These are phyloP conservation scores for Bryconaethiops microstoma DNA, from an alignment of 2,797 vertebrate genomes.

Conservation along the genomic window DNA sequence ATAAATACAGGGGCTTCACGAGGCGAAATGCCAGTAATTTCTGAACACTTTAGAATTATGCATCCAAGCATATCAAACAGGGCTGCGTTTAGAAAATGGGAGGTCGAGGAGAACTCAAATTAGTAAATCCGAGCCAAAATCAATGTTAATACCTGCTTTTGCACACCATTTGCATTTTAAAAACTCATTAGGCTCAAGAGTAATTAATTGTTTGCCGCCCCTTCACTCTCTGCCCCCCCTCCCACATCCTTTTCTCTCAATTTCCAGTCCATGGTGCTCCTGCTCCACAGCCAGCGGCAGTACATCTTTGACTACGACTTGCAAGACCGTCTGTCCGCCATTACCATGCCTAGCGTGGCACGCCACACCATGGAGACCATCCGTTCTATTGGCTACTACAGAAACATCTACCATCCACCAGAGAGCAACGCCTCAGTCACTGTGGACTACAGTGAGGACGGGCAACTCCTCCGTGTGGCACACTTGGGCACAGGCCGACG, in stretches of 20 bases:
- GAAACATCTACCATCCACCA: slow-evolving; percentile 96
- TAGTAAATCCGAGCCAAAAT: slow-evolving; percentile 70
- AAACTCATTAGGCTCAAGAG: slow-evolving; percentile 33
- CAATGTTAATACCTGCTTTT: slow-evolving; percentile 67
- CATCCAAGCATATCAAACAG: slow-evolving; percentile 78
- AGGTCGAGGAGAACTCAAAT: slow-evolving; percentile 79
- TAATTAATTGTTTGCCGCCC: slow-evolving; percentile 45
- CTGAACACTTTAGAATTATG: slow-evolving; percentile 76
- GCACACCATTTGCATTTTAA: slow-evolving; percentile 56
- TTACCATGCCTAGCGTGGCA: slow-evolving; percentile 98
- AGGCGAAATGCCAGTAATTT: slow-evolving; percentile 77
- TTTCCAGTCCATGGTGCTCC: slow-evolving; percentile 94
- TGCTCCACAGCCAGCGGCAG: slow-evolving; percentile 97
- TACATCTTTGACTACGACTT: slow-evolving; percentile 98
- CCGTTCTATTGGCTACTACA: slow-evolving; percentile 95
- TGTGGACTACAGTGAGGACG: slow-evolving; percentile 89
- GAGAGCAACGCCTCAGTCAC: slow-evolving; percentile 96
- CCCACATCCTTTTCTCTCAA: not conserved
- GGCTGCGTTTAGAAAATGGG: slow-evolving; percentile 76
- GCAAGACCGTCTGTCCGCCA: slow-evolving; percentile 91
- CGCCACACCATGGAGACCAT: slow-evolving; percentile 99
- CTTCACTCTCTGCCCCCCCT: slow-evolving; percentile 47
- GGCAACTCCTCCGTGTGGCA: slow-evolving; percentile 89
- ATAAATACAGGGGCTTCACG: slow-evolving; percentile 70
- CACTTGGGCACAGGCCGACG: slow-evolving; percentile 94